A percentile compares a stretch with the other conserved stretches of the same genome.
These are phyloP conservation scores for Aeoliscus strigatus DNA, from an alignment of 2,797 vertebrate genomes.

Conservation along the genomic window DNA sequence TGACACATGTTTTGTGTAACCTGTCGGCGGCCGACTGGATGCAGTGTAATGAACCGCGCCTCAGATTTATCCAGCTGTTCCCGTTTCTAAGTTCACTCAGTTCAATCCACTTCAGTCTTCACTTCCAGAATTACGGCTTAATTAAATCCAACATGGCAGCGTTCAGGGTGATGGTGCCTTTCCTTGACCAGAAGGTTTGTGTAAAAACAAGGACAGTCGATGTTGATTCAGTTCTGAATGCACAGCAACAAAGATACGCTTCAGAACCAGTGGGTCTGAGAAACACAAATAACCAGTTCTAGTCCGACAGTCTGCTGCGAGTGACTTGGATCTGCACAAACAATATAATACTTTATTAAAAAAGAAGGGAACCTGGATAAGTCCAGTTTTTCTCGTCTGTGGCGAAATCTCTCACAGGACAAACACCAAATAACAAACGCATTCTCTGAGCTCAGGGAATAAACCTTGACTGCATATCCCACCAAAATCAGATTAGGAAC, in stretches of 20 bases:
- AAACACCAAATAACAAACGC: slow-evolving; percentile 17
- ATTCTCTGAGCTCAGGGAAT: slow-evolving; percentile 21
- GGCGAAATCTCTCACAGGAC: no score
- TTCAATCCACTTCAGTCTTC: slow-evolving; percentile 51
- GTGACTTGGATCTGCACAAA: no score
- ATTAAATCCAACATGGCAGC: slow-evolving; percentile 56
- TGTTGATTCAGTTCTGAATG: no score
- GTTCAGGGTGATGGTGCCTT: slow-evolving; percentile 27
- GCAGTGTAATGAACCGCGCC: slow-evolving; percentile 5
- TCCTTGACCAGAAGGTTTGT: slow-evolving; percentile 27
- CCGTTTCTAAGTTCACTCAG: slow-evolving; percentile 25
- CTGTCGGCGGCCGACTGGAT: slow-evolving; percentile 6
- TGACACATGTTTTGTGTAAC: not conserved
- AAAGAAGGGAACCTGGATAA: slow-evolving; percentile 2
- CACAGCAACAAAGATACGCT: no score
- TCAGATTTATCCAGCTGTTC: slow-evolving; percentile 20
- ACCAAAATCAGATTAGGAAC: slow-evolving; percentile 36
- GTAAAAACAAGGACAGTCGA: slow-evolving; percentile 18
- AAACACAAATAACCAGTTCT: no score
- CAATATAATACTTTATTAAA: no score
- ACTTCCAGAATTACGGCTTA: slow-evolving; percentile 52
- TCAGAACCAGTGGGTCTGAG: no score
- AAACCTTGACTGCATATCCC: slow-evolving; percentile 22
- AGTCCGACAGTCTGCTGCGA: no score
- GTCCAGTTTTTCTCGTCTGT: slow-evolving; percentile 1